Evolutionary conservation across 2,888 invertebrate species (phyloP).

Genomic region (Tetragonisca angustula): DNA sequence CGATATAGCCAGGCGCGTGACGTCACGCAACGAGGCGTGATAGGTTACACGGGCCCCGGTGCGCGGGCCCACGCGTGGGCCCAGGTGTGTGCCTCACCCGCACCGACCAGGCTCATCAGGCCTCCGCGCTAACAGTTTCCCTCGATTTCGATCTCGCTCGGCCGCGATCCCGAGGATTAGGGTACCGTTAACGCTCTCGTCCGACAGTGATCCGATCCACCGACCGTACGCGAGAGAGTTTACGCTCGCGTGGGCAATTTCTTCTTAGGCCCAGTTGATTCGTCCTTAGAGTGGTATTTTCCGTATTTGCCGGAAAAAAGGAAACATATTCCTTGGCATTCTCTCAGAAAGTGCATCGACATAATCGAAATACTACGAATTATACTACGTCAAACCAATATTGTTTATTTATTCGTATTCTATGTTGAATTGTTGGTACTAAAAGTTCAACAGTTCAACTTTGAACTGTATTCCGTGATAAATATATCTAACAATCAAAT

Average conservation of each 20-base stretch:
- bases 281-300: too few relatives aligned
- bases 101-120: constrained; percentile 26
- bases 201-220: neutral
- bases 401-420: too few relatives aligned
- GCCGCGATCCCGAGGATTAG: neutral
- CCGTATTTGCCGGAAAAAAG: too few relatives aligned
- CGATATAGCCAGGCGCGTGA: constrained; percentile 74
- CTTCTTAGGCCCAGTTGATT: neutral
- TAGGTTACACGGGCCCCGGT: constrained; percentile 62
- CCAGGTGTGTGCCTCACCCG: constrained; percentile 50
- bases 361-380: too few relatives aligned
- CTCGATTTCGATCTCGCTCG: constrained; percentile 14
- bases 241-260: neutral
- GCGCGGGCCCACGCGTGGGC: constrained; percentile 71
- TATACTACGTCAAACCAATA: too few relatives aligned
- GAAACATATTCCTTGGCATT: too few relatives aligned
- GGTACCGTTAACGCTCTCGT: neutral
- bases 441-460: too few relatives aligned
- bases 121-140: constrained; percentile 13
- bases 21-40: constrained; percentile 76
- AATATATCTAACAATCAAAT: too few relatives aligned
- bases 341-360: too few relatives aligned
- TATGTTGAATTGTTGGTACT: too few relatives aligned
- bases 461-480: too few relatives aligned
- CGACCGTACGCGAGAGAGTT: neutral